These are phyloP conservation scores for Tokudaia tokunoshimensis DNA, from an alignment of 2,797 vertebrate genomes.

Conservation along the genomic window DNA sequence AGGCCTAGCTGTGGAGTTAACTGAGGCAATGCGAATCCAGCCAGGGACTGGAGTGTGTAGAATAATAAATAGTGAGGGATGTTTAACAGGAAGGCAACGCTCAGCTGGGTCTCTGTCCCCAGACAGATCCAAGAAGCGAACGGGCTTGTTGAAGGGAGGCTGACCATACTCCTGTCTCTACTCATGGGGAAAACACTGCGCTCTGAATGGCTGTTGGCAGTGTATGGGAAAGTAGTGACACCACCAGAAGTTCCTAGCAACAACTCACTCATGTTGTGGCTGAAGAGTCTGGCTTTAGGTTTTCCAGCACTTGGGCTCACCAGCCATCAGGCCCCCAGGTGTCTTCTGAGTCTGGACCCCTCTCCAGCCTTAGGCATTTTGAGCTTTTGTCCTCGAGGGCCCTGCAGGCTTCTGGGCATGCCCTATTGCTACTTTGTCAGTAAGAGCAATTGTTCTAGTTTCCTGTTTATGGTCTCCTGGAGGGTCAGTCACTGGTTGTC, in stretches of 20 bases:
- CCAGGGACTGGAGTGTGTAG: background rate
- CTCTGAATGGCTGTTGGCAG: background rate
- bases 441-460: background rate
- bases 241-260: background rate
- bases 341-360: background rate
- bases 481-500: background rate
- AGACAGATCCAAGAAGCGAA: background rate
- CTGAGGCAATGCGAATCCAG: background rate
- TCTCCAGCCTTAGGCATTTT: background rate
- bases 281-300: background rate
- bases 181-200: background rate
- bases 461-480: background rate
- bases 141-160: background rate
- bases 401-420: background rate
- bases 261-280: background rate
- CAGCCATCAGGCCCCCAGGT: background rate
- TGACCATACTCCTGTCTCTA: background rate
- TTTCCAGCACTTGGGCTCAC: background rate
- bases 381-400: background rate
- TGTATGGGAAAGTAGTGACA: background rate
- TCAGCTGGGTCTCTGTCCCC: background rate
- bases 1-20: background rate
- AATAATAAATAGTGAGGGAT: background rate
- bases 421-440: no score
- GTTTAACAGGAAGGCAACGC: background rate